Base-by-base conservation (phyloP, 2,797 vertebrate genomes). In the Ctenopoma multispine region DNA sequence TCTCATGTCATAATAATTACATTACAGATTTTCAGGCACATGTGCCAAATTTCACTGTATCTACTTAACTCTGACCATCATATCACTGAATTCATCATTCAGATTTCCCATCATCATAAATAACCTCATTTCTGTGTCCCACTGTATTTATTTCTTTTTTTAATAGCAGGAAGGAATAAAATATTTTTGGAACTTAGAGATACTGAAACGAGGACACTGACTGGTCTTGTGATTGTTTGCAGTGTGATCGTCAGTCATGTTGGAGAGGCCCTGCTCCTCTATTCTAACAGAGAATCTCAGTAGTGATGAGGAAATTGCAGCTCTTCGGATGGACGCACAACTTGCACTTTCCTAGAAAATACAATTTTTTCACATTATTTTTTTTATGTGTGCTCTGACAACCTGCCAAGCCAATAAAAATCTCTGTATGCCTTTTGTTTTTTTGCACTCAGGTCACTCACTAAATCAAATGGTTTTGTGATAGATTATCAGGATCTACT, bases 191-290 rank as follows among this genome's bases (percentile, higher is more conserved):
- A 18, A 40, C 31, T 3, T 7, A 6, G 4, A 34, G 34, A 34
- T 10, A 5, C 1, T 34, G 6, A 34, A 7, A 10, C 34, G 24
- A 29, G 27, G 27, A 29, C 27, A 29, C 5, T 29, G 27, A 29
- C 27, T 21, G 24, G 8, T 21, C 3, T 21, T 6, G 20, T 70
- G 9, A 31, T 21, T 47, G 66, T 17, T 79, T 72, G 0, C 85
- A 93, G 92, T 27, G 89, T 93, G 80, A 76, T 96, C 65, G 38
- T 94, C 4, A 90, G 96, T 49, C 94, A 92, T 8, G 73, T 93
- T 13, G 97, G 96, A 65, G 97, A 98, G 88, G 94, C 93, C 27
- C 84, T 98, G 89, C 92, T 96, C 80, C 69, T 96, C 53, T 95
- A 96, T 72, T 91, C 93, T 1, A 95, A 97, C 63, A 91, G 59